Conservation (phyloP, 2,888 invertebrate species). For the Microplitis deprimator region DNA sequence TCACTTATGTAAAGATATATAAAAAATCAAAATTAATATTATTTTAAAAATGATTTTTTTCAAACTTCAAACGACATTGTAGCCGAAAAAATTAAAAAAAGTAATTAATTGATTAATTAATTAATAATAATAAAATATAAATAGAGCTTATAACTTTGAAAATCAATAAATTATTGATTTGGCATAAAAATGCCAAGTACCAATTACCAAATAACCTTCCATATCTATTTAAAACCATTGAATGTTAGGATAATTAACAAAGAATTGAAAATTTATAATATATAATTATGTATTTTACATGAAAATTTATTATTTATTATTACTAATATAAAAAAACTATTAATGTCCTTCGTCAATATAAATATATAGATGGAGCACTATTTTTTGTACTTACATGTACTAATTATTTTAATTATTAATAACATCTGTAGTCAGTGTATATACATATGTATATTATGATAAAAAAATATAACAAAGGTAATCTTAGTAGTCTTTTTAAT, state of each 20-base stretch:
- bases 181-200: not conserved
- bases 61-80: not conserved
- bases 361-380: conserved; percentile 42
- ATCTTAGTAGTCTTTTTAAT: not conserved
- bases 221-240: conserved; percentile 18
- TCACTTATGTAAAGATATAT: not conserved
- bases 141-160: conserved; percentile 43
- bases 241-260: conserved; percentile 13
- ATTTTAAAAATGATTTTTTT: not conserved
- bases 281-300: not conserved
- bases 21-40: not conserved
- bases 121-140: not conserved
- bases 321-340: conserved; percentile 3
- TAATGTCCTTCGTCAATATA: conserved; percentile 13
- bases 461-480: not conserved
- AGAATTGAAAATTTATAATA: conserved; percentile 9
- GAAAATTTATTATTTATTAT: not conserved
- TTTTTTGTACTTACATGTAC: conserved; percentile 50
- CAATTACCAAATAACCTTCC: conserved; percentile 21
- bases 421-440: not conserved
- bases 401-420: conserved; percentile 29
- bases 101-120: not conserved
- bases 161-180: conserved; percentile 63
- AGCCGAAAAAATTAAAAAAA: not conserved
- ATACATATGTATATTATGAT: conserved; percentile 16